Conservation (phyloP, 2,888 invertebrate species). For the Phengaris arion region DNA sequence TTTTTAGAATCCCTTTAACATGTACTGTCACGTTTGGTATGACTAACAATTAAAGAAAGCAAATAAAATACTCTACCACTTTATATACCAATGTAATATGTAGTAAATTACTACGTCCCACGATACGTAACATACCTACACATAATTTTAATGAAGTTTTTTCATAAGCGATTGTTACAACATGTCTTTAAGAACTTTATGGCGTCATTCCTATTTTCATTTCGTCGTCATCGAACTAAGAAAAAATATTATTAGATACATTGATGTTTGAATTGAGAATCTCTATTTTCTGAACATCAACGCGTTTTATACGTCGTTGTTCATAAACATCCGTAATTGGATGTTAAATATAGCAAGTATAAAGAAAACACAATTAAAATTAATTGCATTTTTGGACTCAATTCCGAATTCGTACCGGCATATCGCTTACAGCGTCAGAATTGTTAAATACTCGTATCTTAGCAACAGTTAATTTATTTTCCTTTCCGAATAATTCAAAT, state of each 20-base stretch:
- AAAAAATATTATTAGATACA: not conserved
- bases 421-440: constrained; percentile 12
- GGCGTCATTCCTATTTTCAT: constrained; percentile 22
- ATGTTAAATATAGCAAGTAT: constrained; percentile 1
- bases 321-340: not conserved
- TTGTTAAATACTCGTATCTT: not conserved
- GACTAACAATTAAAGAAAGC: no score
- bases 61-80: not conserved
- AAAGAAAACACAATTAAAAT: constrained; percentile 27
- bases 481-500: not conserved
- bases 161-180: constrained; percentile 5
- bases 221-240: not conserved
- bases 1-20: no score
- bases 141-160: constrained; percentile 12
- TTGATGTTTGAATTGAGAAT: not conserved
- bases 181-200: not conserved
- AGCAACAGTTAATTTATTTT: constrained; percentile 19
- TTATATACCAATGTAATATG: not conserved
- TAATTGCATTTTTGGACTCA: constrained; percentile 30
- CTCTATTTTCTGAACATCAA: not conserved
- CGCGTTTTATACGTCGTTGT: not conserved
- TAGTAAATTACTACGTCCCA: not conserved
- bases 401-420: constrained; percentile 3
- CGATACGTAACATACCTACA: not conserved
- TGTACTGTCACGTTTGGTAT: no score